Conservation (phyloP, 2,113 vertebrate species). For the Tragelaphus imberbis region DNA sequence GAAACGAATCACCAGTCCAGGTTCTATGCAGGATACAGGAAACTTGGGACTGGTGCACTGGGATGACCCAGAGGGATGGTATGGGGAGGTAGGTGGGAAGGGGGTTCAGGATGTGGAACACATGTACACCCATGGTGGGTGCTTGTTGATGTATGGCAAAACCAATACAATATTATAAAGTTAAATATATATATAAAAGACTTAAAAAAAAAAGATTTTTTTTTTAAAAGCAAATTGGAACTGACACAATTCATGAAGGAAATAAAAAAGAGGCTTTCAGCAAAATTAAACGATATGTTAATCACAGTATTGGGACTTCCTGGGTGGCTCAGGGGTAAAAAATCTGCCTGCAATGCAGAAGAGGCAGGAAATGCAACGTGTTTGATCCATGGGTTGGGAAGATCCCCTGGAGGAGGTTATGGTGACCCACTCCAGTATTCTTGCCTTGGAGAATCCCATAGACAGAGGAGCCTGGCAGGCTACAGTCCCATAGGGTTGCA, state of each 20-base stretch:
- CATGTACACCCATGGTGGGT: too few species aligned
- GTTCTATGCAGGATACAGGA: too few species aligned
- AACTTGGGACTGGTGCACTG: too few species aligned
- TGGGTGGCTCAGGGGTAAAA: neutral
- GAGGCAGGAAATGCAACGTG: neutral
- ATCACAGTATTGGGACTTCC: neutral
- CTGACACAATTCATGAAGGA: neutral
- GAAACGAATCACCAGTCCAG: too few species aligned
- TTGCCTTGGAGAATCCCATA: neutral
- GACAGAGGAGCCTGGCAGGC: neutral
- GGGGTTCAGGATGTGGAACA: too few species aligned
- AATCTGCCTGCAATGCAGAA: rapidly evolving
- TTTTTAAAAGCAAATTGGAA: neutral
- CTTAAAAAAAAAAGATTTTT: too few species aligned
- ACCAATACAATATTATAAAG: too few species aligned
- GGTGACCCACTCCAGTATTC: neutral
- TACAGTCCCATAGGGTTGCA: neutral
- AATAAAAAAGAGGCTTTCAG: neutral
- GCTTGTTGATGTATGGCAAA: too few species aligned
- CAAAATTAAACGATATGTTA: neutral
- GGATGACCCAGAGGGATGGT: too few species aligned
- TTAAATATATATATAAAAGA: too few species aligned
- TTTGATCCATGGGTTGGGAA: neutral
- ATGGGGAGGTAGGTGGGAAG: too few species aligned
- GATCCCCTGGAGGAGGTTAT: neutral